Conservation (phyloP, 2,113 vertebrate species). For the Odocoileus hemionus region DNA sequence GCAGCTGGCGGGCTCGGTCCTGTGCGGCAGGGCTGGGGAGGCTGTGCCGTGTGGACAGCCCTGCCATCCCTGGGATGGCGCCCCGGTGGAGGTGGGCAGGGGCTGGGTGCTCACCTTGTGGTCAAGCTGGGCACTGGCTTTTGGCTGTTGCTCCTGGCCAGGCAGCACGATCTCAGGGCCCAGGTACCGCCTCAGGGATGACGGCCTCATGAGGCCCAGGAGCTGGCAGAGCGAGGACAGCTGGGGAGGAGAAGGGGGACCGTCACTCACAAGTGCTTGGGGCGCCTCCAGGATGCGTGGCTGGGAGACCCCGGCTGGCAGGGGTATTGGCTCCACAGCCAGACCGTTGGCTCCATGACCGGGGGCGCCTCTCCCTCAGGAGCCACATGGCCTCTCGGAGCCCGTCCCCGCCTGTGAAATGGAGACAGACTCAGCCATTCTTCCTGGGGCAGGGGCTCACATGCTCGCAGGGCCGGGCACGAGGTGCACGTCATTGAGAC, state of each 20-base stretch:
- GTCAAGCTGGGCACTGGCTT: constrained; percentile 31
- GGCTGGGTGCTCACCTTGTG: constrained; percentile 41
- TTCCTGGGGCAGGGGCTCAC: not conserved
- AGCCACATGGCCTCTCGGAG: not conserved
- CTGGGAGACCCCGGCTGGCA: not conserved
- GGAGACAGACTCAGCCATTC: not conserved
- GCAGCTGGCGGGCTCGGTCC: not conserved
- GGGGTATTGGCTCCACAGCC: not conserved
- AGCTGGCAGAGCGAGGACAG: constrained; percentile 38
- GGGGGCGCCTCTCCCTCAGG: not conserved
- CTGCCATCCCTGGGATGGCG: not conserved
- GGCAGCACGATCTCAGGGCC: not conserved
- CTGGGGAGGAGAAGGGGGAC: constrained; percentile 17
- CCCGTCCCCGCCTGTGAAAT: not conserved
- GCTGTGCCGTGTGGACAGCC: not conserved
- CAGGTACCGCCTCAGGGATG: constrained; percentile 43
- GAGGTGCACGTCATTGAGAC: not conserved
- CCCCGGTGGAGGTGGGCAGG: accelerated
- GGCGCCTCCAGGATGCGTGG: not conserved
- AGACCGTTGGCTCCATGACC: not conserved
- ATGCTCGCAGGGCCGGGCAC: not conserved
- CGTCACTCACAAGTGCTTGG: not conserved
- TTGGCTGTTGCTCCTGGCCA: constrained; percentile 25
- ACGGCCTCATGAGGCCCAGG: constrained; percentile 58
- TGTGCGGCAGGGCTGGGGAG: not conserved